A percentile compares a stretch with the other conserved stretches of the same genome.
These are phyloP conservation scores for Lamproptera curius DNA, from an alignment of 2,888 invertebrate genomes.

Conservation along the genomic window DNA sequence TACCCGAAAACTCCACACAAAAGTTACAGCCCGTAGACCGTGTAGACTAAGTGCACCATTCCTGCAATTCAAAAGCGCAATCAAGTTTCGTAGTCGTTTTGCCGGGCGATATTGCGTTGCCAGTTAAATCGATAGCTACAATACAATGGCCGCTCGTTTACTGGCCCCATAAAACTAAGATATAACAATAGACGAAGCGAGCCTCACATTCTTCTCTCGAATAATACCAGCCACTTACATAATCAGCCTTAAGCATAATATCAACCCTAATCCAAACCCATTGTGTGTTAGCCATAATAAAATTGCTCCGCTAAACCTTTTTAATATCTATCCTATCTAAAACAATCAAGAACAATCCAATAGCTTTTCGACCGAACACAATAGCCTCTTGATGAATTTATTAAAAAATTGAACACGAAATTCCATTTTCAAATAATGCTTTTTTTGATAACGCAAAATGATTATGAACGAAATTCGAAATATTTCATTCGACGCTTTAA, in stretches of 20 bases:
- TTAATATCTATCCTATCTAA: conserved; percentile 15
- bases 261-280: conserved; percentile 42
- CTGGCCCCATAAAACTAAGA: conserved; percentile 57
- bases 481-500: conserved; percentile 16
- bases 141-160: conserved; percentile 62
- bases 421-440: not conserved
- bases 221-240: conserved; percentile 29
- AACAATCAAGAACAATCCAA: not conserved
- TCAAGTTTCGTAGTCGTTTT: conserved; percentile 52
- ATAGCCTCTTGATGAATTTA: too few species aligned
- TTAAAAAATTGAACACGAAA: too few species aligned
- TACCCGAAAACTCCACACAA: conserved; percentile 28
- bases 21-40: conserved; percentile 29
- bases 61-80: conserved; percentile 44
- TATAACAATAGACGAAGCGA: conserved; percentile 49
- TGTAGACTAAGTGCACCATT: conserved; percentile 35
- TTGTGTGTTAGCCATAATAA: conserved; percentile 32
- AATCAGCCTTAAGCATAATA: conserved; percentile 44
- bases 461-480: conserved; percentile 9
- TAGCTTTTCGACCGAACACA: too few species aligned
- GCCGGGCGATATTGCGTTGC: conserved; percentile 53
- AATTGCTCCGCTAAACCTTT: conserved; percentile 1
- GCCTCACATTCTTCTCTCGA: conserved; percentile 38
- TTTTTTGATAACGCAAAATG: not conserved
- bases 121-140: conserved; percentile 52